A percentile compares a stretch with the other conserved stretches of the same genome.
Conservation (phyloP, 2,797 vertebrate species). For the Enteromius trimaculatus region DNA sequence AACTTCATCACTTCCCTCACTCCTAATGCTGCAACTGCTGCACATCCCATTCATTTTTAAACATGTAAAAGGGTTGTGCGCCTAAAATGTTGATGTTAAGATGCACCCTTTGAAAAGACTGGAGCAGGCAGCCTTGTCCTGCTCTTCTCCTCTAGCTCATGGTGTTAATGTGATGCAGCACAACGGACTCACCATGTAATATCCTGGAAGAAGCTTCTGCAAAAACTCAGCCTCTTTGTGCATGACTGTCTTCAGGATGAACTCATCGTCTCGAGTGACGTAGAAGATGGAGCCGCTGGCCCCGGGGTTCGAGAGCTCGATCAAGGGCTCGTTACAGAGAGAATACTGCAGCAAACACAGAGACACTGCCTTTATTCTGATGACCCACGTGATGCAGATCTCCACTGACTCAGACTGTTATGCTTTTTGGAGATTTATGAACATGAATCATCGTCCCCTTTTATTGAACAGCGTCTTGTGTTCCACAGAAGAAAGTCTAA, state of each 20-base stretch:
- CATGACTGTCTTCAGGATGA: conserved; percentile 97
- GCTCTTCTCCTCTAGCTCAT: too few relatives aligned
- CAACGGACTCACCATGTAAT: conserved; percentile 89
- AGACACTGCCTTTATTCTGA: neutral
- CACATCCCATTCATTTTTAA: neutral
- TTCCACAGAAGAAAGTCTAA: too few relatives aligned
- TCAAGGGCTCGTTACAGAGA: conserved; percentile 92
- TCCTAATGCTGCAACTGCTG: neutral
- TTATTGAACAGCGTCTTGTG: neutral
- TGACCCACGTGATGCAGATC: neutral
- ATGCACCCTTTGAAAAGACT: neutral
- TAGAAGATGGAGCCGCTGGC: conserved; percentile 97
- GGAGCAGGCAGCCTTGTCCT: neutral
- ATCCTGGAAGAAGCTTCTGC: conserved; percentile 96
- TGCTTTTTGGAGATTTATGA: neutral
- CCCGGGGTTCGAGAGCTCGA: conserved; percentile 94
- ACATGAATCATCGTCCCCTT: neutral
- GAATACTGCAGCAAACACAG: conserved; percentile 82
- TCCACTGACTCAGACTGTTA: neutral
- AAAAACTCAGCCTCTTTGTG: conserved; percentile 98
- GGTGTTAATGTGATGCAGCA: neutral
- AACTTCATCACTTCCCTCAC: neutral
- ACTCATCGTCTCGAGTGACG: conserved; percentile 95
- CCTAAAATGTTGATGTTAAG: neutral
- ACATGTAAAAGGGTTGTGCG: neutral